Evolutionary conservation across 2,888 invertebrate species (phyloP).

Genomic region (Drosophila stalkeri): DNA sequence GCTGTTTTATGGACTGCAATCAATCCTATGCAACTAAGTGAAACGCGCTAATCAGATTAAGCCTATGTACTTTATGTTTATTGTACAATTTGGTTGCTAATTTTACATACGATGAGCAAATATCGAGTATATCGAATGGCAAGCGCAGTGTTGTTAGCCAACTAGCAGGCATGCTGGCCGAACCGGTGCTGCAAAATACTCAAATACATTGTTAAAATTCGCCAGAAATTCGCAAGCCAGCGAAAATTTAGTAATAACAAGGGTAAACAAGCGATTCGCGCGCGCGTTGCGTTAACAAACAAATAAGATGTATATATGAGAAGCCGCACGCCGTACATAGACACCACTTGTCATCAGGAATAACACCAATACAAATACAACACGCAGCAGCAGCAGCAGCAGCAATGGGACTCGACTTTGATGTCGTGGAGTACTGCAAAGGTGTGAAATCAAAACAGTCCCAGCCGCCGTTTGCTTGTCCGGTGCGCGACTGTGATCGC

Average conservation of each 20-base stretch:
- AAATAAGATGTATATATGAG: constrained; percentile 68
- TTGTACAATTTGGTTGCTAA: neutral
- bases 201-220: constrained; percentile 72
- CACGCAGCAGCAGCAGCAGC: constrained; percentile 35
- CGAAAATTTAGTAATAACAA: constrained; percentile 64
- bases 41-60: neutral
- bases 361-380: constrained; percentile 41
- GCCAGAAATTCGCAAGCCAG: constrained; percentile 72
- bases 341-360: constrained; percentile 57
- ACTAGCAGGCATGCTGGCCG: constrained; percentile 47
- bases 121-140: constrained; percentile 56
- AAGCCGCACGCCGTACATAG: constrained; percentile 42
- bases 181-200: constrained; percentile 58
- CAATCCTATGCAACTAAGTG: too few relatives aligned
- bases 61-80: neutral
- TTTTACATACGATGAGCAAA: constrained; percentile 14
- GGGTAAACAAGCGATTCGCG: constrained; percentile 60
- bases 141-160: constrained; percentile 44
- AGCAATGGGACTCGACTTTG: constrained; percentile 92
- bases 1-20: neutral
- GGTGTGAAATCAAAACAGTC: constrained; percentile 89
- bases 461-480: constrained; percentile 93
- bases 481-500: constrained; percentile 93
- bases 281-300: constrained; percentile 59
- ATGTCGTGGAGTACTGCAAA: constrained; percentile 93